phyloP scores from a whole-genome alignment of 2,888 invertebrate genomes.

The Hipparchia sbordonii region DNA sequence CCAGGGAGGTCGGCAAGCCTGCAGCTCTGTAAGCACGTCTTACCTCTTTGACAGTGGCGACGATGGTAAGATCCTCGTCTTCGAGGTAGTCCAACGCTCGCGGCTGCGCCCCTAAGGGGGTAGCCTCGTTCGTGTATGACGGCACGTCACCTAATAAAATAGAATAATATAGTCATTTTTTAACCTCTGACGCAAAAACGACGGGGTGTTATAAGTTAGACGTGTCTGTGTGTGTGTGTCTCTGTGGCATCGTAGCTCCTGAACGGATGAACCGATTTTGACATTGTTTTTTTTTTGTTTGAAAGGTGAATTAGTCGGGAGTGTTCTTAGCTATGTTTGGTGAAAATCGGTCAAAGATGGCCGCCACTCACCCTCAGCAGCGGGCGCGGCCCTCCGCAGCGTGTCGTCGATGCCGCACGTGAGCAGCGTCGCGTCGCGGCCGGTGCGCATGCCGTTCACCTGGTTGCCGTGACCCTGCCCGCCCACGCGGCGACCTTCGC shows the following conservation, averaged over 20 bases:
- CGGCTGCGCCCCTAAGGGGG: slow-evolving; percentile 95
- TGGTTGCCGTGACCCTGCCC: slow-evolving; percentile 98
- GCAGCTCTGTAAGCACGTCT: too few relatives aligned
- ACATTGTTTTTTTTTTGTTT: too few relatives aligned
- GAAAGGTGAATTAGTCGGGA: too few relatives aligned
- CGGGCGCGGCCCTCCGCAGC: slow-evolving; percentile 84
- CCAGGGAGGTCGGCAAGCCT: too few relatives aligned
- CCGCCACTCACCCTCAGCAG: slow-evolving; percentile 62
- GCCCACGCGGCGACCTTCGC: slow-evolving; percentile 91
- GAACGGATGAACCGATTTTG: too few relatives aligned
- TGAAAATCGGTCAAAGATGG: too few relatives aligned
- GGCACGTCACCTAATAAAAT: slow-evolving; percentile 79
- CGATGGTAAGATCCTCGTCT: slow-evolving; percentile 87
- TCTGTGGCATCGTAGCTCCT: too few relatives aligned
- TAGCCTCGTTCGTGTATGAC: slow-evolving; percentile 85
- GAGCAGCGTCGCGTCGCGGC: slow-evolving; percentile 86
- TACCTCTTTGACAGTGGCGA: slow-evolving; percentile 95
- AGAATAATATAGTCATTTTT: too few relatives aligned
- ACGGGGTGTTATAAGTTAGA: too few relatives aligned
- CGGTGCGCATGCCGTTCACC: slow-evolving; percentile 93
- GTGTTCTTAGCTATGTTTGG: too few relatives aligned
- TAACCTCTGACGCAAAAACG: too few relatives aligned
- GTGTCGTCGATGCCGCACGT: slow-evolving; percentile 98
- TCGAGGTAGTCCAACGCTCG: slow-evolving; percentile 90
- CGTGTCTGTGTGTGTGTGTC: too few relatives aligned